Percentiles rank a stretch among this genome's conserved stretches.
These are phyloP conservation scores for Hypothenemus hampei DNA, from an alignment of 1,140 invertebrate species.

Conservation along the genomic window DNA sequence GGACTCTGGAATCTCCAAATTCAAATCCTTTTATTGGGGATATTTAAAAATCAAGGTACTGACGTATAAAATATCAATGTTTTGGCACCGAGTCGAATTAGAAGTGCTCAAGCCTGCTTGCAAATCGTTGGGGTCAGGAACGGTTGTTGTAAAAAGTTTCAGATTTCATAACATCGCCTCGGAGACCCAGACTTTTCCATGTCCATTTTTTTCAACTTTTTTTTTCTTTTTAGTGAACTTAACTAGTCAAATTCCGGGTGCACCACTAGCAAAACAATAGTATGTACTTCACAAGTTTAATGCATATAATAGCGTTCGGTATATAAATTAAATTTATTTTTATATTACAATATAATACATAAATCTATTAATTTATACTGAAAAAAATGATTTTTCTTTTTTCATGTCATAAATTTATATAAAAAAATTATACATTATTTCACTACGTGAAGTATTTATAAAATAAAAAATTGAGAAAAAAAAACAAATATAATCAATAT, in stretches of 20 bases:
- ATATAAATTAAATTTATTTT: conserved; percentile 39
- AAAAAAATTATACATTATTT: background rate
- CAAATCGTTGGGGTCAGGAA: too few relatives aligned
- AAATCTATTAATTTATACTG: conserved; percentile 29
- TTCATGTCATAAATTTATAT: background rate
- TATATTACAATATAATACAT: conserved; percentile 39
- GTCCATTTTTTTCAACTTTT: too few relatives aligned
- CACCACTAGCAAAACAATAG: background rate
- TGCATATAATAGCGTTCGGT: conserved; percentile 34
- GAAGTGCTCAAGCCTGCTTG: too few relatives aligned
- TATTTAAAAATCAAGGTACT: too few relatives aligned
- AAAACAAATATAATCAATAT: background rate
- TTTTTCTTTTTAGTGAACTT: too few relatives aligned
- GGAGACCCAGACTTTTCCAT: too few relatives aligned
- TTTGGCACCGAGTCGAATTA: too few relatives aligned
- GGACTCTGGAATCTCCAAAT: too few relatives aligned
- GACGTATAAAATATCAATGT: too few relatives aligned
- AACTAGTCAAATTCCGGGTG: background rate
- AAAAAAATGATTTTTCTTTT: conserved; percentile 1
- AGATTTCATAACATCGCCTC: too few relatives aligned
- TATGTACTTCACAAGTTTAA: conserved; percentile 36
- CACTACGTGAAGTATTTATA: background rate
- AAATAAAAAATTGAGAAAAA: background rate
- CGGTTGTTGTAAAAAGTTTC: too few relatives aligned
- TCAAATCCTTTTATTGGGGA: too few relatives aligned